Percentiles rank a stretch among this genome's conserved stretches.
Evolutionary conservation across 2,113 vertebrate species (phyloP).

Genomic region (Elephantulus edwardii): DNA sequence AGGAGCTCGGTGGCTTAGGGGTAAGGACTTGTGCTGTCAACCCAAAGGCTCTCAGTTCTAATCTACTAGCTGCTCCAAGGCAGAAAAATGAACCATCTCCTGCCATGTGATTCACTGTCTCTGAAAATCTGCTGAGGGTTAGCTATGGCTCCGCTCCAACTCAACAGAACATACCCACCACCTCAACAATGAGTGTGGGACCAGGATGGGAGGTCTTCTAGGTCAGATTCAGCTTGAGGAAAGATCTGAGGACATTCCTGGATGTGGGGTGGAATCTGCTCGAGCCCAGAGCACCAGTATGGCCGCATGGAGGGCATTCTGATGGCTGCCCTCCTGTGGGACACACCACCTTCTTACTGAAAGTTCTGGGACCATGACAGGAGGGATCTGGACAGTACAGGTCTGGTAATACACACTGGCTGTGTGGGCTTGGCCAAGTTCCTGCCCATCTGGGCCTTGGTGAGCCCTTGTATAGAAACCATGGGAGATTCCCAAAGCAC

Average conservation of each 20-base stretch:
- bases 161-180: no score
- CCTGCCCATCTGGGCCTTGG: neutral
- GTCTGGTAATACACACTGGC: neutral
- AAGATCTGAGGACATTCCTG: neutral
- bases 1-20: no score
- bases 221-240: neutral
- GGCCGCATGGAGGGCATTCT: rapidly evolving
- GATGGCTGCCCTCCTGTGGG: neutral
- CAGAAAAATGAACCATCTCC: no score
- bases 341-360: neutral
- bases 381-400: neutral
- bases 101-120: no score
- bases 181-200: no score
- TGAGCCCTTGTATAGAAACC: neutral
- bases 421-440: neutral
- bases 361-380: neutral
- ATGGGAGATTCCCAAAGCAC: neutral
- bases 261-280: no score
- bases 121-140: no score
- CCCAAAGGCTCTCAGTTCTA: no score
- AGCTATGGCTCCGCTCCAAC: no score
- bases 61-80: no score
- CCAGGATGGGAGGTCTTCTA: rapidly evolving
- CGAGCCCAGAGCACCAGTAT: neutral
- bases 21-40: no score